A percentile compares a stretch with the other conserved stretches of the same genome.
Conservation (phyloP, 1,140 invertebrate species). For the Holotrichia oblita region DNA sequence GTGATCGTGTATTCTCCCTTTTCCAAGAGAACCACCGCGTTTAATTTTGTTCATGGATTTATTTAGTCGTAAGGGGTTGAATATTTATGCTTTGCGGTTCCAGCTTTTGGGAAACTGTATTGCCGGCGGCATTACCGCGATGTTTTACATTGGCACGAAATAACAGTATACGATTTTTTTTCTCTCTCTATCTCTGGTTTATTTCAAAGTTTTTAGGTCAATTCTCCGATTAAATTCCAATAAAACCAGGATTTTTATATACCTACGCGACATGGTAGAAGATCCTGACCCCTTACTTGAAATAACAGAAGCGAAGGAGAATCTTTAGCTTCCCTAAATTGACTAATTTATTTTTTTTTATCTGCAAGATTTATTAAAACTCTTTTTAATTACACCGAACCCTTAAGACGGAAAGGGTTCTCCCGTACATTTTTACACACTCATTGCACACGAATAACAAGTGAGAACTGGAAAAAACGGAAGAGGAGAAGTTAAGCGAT, state of each 20-base stretch:
- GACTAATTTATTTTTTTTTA: conserved; percentile 18
- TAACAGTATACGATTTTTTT: background rate
- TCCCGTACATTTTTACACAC: conserved; percentile 23
- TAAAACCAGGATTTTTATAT: too few relatives aligned
- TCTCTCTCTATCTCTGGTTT: too few relatives aligned
- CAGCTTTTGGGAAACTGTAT: background rate
- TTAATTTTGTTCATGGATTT: conserved; percentile 27
- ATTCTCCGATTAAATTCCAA: background rate
- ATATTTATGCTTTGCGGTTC: conserved; percentile 31
- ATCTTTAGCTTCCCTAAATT: background rate
- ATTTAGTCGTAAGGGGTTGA: conserved; percentile 29
- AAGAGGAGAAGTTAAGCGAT: background rate
- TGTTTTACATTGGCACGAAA: background rate
- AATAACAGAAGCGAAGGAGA: background rate
- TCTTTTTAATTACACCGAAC: conserved; percentile 14
- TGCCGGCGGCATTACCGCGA: background rate
- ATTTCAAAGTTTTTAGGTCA: background rate
- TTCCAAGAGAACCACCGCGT: background rate
- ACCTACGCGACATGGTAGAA: too few relatives aligned
- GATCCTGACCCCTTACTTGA: background rate
- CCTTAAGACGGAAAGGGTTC: background rate
- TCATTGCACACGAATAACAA: conserved; percentile 33
- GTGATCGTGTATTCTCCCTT: conserved; percentile 11
- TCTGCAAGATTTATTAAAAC: conserved; percentile 30
- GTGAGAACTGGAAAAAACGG: background rate